Conservation (phyloP, 2,113 vertebrate genomes). For the Poeciliopsis prolifica region DNA sequence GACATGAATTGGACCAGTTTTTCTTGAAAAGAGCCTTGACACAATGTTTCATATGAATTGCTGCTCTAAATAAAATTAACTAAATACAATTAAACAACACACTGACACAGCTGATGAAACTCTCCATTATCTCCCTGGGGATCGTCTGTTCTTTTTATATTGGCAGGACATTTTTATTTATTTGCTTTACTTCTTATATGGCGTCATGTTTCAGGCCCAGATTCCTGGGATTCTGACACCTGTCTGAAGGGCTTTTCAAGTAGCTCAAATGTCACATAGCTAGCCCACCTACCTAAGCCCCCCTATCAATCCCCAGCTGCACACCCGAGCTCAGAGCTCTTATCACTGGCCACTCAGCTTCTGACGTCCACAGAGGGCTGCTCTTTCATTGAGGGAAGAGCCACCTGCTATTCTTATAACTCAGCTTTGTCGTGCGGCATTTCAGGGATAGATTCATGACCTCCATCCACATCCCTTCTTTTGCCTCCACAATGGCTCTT, state of each 20-base stretch:
- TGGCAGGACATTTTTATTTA: constrained; percentile 31
- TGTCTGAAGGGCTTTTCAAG: constrained; percentile 62
- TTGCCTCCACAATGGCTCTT: constrained; percentile 12
- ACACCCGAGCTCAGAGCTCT: constrained; percentile 63
- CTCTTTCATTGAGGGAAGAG: constrained; percentile 58
- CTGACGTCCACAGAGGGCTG: constrained; percentile 69
- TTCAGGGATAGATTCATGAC: constrained; percentile 38
- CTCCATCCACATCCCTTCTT: constrained; percentile 14
- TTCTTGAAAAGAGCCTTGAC: not conserved
- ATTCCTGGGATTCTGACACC: constrained; percentile 75
- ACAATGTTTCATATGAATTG: not conserved
- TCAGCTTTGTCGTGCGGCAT: constrained; percentile 9
- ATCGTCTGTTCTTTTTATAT: constrained; percentile 6
- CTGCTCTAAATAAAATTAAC: not conserved
- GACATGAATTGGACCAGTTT: not conserved
- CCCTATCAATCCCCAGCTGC: constrained; percentile 52
- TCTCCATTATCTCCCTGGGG: not conserved
- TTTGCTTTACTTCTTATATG: constrained; percentile 50
- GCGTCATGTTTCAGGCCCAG: constrained; percentile 63
- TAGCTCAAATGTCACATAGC: constrained; percentile 77
- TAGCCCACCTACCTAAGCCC: constrained; percentile 40
- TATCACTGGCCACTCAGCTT: constrained; percentile 63
- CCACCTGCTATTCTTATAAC: constrained; percentile 63
- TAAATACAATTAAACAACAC: not conserved
- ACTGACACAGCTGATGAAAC: not conserved